A percentile compares a stretch with the other conserved stretches of the same genome.
Evolutionary conservation across 2,888 invertebrate species (phyloP).

Genomic region (Drosophila flavopinicola): DNA sequence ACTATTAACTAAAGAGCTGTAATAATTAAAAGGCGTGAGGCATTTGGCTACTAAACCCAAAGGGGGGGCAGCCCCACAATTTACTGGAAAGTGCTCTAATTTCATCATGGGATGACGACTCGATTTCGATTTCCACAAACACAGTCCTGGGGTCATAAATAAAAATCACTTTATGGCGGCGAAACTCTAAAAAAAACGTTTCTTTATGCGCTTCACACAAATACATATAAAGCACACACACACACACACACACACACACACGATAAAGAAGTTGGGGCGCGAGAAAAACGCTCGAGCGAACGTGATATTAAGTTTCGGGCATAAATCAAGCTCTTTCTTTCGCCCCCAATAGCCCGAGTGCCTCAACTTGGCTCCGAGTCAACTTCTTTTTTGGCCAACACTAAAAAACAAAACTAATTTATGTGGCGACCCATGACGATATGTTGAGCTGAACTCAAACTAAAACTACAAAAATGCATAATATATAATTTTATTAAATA

Average conservation of each 20-base stretch:
- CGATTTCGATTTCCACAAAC: constrained; percentile 63
- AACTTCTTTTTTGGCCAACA: constrained; percentile 70
- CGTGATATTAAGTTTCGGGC: constrained; percentile 77
- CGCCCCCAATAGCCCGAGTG: constrained; percentile 45
- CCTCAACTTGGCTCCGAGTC: constrained; percentile 47
- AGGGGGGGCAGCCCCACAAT: constrained; percentile 14
- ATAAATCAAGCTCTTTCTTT: constrained; percentile 80
- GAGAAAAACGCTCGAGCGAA: constrained; percentile 66
- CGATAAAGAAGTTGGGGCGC: constrained; percentile 7
- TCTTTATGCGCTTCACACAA: constrained; percentile 78
- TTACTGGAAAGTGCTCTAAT: constrained; percentile 64
- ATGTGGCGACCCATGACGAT: constrained; percentile 57
- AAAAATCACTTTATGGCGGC: constrained; percentile 79
- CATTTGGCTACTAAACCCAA: constrained; percentile 50
- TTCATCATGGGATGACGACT: constrained; percentile 73
- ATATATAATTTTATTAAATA: constrained; percentile 81
- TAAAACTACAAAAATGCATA: constrained; percentile 71
- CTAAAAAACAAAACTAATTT: constrained; percentile 75
- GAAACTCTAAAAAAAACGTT: constrained; percentile 76
- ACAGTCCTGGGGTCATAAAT: constrained; percentile 64
- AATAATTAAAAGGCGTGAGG: constrained; percentile 77
- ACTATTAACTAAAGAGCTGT: constrained; percentile 77
- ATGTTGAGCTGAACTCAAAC: constrained; percentile 56
- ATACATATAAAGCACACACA: constrained; percentile 71
- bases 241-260: constrained; percentile 7